A percentile compares a stretch with the other conserved stretches of the same genome.
phyloP scores from a whole-genome alignment of 2,113 vertebrate species.

The Prunella himalayana region DNA sequence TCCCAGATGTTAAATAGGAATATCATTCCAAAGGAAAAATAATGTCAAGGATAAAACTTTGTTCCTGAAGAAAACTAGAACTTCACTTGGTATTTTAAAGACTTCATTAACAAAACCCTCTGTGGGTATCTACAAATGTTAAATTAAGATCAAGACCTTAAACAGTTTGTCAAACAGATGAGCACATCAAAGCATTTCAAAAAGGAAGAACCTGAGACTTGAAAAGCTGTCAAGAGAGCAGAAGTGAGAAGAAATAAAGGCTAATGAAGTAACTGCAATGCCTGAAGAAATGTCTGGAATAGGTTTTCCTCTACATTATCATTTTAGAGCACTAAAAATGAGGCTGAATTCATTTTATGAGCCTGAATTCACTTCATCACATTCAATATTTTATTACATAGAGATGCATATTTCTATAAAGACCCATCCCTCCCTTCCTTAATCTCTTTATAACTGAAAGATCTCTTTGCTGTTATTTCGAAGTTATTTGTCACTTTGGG shows the following conservation, averaged over 20 bases:
- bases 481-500: neutral
- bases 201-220: neutral
- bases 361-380: neutral
- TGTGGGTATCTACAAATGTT: neutral
- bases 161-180: conserved; percentile 15
- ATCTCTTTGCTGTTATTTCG: neutral
- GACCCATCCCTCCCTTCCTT: neutral
- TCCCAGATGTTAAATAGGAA: neutral
- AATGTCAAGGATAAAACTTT: neutral
- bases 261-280: conserved; percentile 12
- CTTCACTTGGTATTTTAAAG: conserved; percentile 17
- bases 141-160: conserved; percentile 14
- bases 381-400: neutral
- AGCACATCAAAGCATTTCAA: conserved; percentile 10
- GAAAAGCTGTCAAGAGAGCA: conserved; percentile 8
- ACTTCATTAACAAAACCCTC: conserved; percentile 34
- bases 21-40: neutral
- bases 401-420: neutral
- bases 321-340: neutral
- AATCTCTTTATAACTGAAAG: neutral
- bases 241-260: conserved; percentile 2
- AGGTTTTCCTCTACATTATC: neutral
- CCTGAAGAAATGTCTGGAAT: neutral
- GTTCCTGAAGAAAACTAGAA: conserved; percentile 1
- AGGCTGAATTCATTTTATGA: neutral